Conservation (phyloP, 2,888 invertebrate genomes). For the Melieria omissa region DNA sequence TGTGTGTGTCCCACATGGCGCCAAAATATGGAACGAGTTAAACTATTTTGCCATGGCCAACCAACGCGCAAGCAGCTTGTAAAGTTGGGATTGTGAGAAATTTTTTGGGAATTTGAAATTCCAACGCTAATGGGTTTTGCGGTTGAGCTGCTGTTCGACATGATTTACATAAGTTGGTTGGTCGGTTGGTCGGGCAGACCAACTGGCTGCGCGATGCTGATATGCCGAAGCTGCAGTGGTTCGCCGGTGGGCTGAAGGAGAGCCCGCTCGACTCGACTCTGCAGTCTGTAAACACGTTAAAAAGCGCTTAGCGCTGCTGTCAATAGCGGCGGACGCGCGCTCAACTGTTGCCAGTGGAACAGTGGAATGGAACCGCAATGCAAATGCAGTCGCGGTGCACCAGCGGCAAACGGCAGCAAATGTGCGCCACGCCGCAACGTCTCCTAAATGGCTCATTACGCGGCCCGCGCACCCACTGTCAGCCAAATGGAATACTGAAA, state of each 20-base stretch:
- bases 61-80: constrained; percentile 19
- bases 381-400: constrained; percentile 14
- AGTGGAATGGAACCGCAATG: constrained; percentile 16
- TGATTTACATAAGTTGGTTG: too few relatives aligned
- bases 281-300: constrained; percentile 20
- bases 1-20: neutral
- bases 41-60: neutral
- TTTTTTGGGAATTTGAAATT: constrained; percentile 28
- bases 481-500: too few relatives aligned
- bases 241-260: too few relatives aligned
- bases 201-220: too few relatives aligned
- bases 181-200: too few relatives aligned
- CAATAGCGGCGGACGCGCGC: neutral
- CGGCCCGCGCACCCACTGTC: too few relatives aligned
- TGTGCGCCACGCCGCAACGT: neutral
- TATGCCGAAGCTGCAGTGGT: too few relatives aligned
- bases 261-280: too few relatives aligned
- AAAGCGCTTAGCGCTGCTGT: constrained; percentile 25
- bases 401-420: constrained; percentile 44
- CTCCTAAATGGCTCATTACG: too few relatives aligned
- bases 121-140: constrained; percentile 39
- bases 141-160: constrained; percentile 20
- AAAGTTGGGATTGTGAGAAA: constrained; percentile 26
- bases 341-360: neutral
- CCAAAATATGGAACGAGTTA: too few relatives aligned